Evolutionary conservation across 2,113 vertebrate genomes (phyloP), one percentile per base, ranked within the genome.

Genomic region (Xyliphius kryptos): DNA sequence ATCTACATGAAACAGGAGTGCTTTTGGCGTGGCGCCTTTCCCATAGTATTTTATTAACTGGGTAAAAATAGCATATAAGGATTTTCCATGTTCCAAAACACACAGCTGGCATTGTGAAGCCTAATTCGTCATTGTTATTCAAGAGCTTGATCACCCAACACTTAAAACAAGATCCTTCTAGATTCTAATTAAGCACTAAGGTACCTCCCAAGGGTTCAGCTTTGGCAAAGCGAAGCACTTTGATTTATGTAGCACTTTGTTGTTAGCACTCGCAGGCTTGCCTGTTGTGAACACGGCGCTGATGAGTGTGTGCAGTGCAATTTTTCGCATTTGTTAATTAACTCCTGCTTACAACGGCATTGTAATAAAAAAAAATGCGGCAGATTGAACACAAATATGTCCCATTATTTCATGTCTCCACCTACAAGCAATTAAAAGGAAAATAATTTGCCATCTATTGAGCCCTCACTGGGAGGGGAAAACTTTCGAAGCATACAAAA

Each of bases 121-220:
- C 78, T 76, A 76, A 82, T 87, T 85, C 83, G 83, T 86, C 84
- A 86, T 84, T 86, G 83, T 87, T 86, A 86, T 88, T 86, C 84
- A 75, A 73, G 80, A 70, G 75, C 76, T 84, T 67, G 69, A 78
- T 86, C 83, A 86, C 81, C 86, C 85, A 67, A 79, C 78, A 82
- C 82, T 87, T 89, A 86, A 85, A 89, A 87, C 84, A 82, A 80
- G 85, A 88, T 86, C 83, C 83, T 87, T 81, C 83, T 86, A 84
- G 83, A 87, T 88, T 87, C 87, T 88, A 89, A 88, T 89, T 85
- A 88, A 87, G 82, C 81, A 79, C 82, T 79, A 77, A 82, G 82
- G 82, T 85, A 79, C 76, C 78, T 88, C 84, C 82, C 84, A 79
- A 73, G 82, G 84, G 86, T 67, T 67, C 72, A 58, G 74, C 76